A percentile compares a stretch with the other conserved stretches of the same genome.
These are phyloP conservation scores for Hydropsyche betteni DNA, from an alignment of 2,888 invertebrate species.

Conservation along the genomic window DNA sequence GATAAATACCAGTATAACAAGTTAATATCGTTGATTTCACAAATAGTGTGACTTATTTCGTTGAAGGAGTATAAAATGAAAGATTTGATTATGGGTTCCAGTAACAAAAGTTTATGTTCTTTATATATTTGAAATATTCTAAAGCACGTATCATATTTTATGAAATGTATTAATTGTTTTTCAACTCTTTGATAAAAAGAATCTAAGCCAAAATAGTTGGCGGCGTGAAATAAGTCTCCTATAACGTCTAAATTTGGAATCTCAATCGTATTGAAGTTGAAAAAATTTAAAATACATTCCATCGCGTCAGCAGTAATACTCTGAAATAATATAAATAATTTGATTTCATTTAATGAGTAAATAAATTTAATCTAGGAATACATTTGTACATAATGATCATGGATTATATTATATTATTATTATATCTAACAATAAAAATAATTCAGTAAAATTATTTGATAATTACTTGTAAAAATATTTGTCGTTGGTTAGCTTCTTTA, in stretches of 20 bases:
- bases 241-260: conserved; percentile 55
- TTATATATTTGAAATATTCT: conserved; percentile 43
- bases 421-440: not conserved
- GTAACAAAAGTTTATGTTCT: conserved; percentile 23
- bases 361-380: too few relatives aligned
- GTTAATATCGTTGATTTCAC: conserved; percentile 54
- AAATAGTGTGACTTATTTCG: conserved; percentile 55
- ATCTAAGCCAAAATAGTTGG: conserved; percentile 60
- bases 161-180: conserved; percentile 48
- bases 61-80: conserved; percentile 56
- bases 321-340: conserved; percentile 54
- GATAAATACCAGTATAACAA: conserved; percentile 57
- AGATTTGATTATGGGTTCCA: conserved; percentile 40
- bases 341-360: too few relatives aligned
- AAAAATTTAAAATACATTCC: conserved; percentile 56
- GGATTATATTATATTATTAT: not conserved
- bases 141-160: conserved; percentile 40
- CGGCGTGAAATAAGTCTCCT: conserved; percentile 56
- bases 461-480: conserved; percentile 58
- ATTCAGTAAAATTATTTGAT: conserved; percentile 17
- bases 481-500: conserved; percentile 56
- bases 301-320: conserved; percentile 58
- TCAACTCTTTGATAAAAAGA: conserved; percentile 54
- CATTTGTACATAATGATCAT: not conserved
- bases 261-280: conserved; percentile 54